A percentile compares a stretch with the other conserved stretches of the same genome.
Conservation (phyloP, 1,140 invertebrate genomes). For the Neodiprion virginianus region DNA sequence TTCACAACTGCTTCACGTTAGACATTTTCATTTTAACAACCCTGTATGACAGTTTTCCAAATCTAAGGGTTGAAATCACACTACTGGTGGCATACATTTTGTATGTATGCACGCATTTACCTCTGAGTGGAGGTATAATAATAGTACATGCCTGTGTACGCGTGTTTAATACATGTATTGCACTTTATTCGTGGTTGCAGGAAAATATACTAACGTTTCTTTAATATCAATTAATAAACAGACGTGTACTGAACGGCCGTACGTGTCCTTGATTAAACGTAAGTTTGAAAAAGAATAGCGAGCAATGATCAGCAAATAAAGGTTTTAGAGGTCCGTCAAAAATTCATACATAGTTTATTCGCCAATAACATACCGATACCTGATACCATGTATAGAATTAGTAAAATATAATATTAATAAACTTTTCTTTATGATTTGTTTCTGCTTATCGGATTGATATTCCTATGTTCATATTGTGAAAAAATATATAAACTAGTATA, state of each 20-base stretch:
- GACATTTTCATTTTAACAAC: no score
- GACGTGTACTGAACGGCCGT: slow-evolving; percentile 34
- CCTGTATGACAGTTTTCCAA: no score
- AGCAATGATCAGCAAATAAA: slow-evolving; percentile 15
- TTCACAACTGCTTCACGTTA: no score
- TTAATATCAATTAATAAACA: slow-evolving; percentile 56
- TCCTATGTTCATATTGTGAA: not conserved
- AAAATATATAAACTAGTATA: not conserved
- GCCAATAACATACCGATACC: not conserved
- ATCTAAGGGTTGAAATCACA: no score
- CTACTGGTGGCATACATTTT: no score
- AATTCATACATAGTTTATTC: slow-evolving; percentile 28
- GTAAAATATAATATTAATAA: not conserved
- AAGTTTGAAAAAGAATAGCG: not conserved
- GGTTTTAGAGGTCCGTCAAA: slow-evolving; percentile 14
- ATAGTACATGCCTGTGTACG: slow-evolving; percentile 23
- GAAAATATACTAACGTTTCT: slow-evolving; percentile 49
- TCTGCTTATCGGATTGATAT: not conserved
- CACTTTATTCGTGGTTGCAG: slow-evolving; percentile 45
- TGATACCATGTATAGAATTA: not conserved
- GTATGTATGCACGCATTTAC: no score
- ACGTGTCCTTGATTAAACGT: not conserved
- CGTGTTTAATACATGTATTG: slow-evolving; percentile 32
- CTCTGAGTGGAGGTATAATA: slow-evolving; percentile 8
- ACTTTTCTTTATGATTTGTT: not conserved